Evolutionary conservation across 2,888 invertebrate genomes (phyloP), one percentile per base, ranked within the genome.

Genomic region (Ditula angustiorana): DNA sequence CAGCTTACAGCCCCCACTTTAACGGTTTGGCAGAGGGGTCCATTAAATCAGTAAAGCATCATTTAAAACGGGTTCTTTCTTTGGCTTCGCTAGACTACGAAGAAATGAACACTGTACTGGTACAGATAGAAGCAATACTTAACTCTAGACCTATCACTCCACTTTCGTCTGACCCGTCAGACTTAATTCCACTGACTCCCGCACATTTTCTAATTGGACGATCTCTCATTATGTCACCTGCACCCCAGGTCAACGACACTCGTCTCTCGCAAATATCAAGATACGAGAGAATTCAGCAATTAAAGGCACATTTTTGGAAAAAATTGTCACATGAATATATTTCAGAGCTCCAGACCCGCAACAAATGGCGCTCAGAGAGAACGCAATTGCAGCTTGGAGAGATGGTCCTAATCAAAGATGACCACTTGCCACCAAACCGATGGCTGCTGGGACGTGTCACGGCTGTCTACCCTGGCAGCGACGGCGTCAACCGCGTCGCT

Each of bases 331-430:
- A 11, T 0, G 55, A 55, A 24, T 52, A 52, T 7, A 33, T 52
- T 52, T 33, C 52, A 52, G 35, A 52, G 16, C 35, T 52, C n/a
- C 52, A 55, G 41, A 24, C 24, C 23, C 24, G 55, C 26, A 37
- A 13, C 37, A 55, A 37, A 16, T 55, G 55, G 55, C 37, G 41
- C 41, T 26, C 24, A 5, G 13, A 37, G 10, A 41, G 55, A 26
- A 10, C 8, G 24, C 24, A 55, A 5, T 37, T 41, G 16, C 37
- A 37, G 11, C 26, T 24, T n/a, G 41, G 55, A 8, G 55, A 55
- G 41, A 55, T 55, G 55, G 37, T 55, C 37, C 8, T 55, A 24
- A 24, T 55, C 13, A 55, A 52, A 13, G 52, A 52, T 35, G 52
- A 52, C 24, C 47, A 26, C n/a, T 13, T 47, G 2, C 47, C 47